Evolutionary conservation across 2,797 vertebrate species (phyloP), one percentile per base, ranked within the genome.

Genomic region (Falco cherrug): DNA sequence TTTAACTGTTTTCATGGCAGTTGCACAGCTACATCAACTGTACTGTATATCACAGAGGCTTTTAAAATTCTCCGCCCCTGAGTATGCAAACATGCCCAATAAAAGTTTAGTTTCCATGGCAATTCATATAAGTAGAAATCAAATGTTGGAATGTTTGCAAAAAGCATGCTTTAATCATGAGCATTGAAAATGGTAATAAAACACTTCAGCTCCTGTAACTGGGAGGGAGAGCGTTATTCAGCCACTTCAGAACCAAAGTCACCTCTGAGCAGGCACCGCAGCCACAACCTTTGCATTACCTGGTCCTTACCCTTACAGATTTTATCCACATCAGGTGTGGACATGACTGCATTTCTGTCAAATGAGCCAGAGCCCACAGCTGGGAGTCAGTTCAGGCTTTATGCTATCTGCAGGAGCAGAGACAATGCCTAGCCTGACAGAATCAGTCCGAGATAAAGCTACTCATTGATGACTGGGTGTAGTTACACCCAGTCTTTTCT

Each of bases 41-140:
- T n/a, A 37, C 13, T 59, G 22, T 31, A 19, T 33, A 48, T 88
- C 50, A 70, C 0, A 63, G 78, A 63, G 6, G 82, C 84, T 86
- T 94, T 90, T 45, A 35, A 81, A 94, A 86, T 84, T 53, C 93
- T 82, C 63, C 56, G 16, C 45, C 60, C 69, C 68, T 63, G 80
- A 77, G 64, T 9, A 71, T 68, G 61, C 86, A 95, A 78, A 63
- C 68, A 59, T 35, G 57, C 60, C 84, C 0, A 3, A 54, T 77
- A 74, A 87, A 94, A 95, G 56, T 95, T 94, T 71, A 4, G 94
- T 97, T 97, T 90, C 95, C 96, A 97, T 97, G 88, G 96, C 24
- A 95, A 97, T 93, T 89, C 64, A 18, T 90, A 24, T 77, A 94
- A 96, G 95, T 83, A 84, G 90, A 94, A 95, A 93, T 92, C 53